Base-by-base conservation (phyloP, 1,140 invertebrate genomes). In the Orchesella cincta region DNA sequence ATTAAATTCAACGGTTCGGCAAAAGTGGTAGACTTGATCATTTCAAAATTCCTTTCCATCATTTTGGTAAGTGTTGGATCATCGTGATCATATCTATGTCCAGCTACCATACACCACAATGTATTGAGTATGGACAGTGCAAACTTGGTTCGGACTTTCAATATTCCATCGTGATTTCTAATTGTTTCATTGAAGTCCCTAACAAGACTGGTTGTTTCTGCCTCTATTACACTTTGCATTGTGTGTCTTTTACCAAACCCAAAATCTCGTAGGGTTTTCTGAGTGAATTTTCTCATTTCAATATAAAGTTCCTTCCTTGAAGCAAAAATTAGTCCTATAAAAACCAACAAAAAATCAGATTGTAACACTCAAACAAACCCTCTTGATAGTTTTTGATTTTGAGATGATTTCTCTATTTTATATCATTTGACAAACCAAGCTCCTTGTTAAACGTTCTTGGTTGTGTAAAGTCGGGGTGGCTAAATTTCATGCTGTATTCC, bases 71-170 rank as follows among this genome's bases (percentile, higher is more conserved):
- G 74, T 54, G 80, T 76, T 0, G 82, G 82, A 71, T 87, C 84
- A 28, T 84, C 79, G 75, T 86, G 84, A 1, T 83, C 83, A 73
- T 87, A 90, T 80, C 90, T 85, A 82, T 88, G 89, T 0, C 94
- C 92, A 74, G 94, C 93, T 85, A 96, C 89, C 90, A 96, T 93
- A 72, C 88, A 90, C 92, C 94, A 96, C 0, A 96, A 85, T 0
- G 93, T 92, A 81, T 97, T 97, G 18, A 95, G 84, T 35, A 94
- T 90, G 0, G 83, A 79, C 23, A 82, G 72, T 35, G 76, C 79
- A 76, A 84, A 85, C 23, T 81, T 76, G 1, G 76, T 71, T n/a
- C 74, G 46, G 74, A 81, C 77, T 8, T 57, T 29, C 18, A 81
- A 28, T 35, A 46, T 77, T 16, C 80, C 78, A 20, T 85, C 85